A percentile compares a stretch with the other conserved stretches of the same genome.
phyloP scores from a whole-genome alignment of 2,888 invertebrate genomes.

The Caradrina clavipalpis region DNA sequence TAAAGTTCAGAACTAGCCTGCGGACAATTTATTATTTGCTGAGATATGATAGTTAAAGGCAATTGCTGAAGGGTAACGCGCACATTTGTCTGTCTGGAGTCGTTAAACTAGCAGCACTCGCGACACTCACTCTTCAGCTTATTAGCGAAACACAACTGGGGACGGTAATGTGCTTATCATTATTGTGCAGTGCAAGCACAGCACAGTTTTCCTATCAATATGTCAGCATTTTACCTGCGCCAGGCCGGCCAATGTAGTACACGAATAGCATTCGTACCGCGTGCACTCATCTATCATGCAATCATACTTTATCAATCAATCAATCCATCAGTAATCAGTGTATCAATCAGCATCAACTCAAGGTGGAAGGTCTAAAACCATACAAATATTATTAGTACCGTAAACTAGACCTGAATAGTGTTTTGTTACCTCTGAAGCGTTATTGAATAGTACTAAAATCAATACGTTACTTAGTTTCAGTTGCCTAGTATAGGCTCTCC shows the following conservation, averaged over 20 bases:
- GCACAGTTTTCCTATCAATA: no score
- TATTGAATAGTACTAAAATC: conserved; percentile 24
- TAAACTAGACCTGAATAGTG: conserved; percentile 1
- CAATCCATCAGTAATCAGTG: no score
- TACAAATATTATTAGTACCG: no score
- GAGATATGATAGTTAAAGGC: conserved; percentile 22
- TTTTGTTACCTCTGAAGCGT: conserved; percentile 11
- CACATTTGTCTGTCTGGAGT: conserved; percentile 55
- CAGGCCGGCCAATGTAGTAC: no score
- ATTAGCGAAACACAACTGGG: conserved; percentile 40
- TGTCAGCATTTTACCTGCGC: no score
- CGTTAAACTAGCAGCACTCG: conserved; percentile 17
- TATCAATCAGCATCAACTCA: no score
- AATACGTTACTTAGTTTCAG: no score
- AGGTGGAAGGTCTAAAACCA: no score
- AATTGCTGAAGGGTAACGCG: conserved; percentile 47
- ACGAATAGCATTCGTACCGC: no score
- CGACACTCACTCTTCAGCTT: conserved; percentile 40
- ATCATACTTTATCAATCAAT: no score
- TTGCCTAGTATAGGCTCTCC: not conserved
- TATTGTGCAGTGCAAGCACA: no score
- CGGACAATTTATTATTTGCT: not conserved
- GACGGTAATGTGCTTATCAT: conserved; percentile 17
- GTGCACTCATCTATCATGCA: no score
- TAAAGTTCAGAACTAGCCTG: not conserved